Evolutionary conservation across 2,888 invertebrate genomes (phyloP).

Genomic region (Teinopalpus imperialis): DNA sequence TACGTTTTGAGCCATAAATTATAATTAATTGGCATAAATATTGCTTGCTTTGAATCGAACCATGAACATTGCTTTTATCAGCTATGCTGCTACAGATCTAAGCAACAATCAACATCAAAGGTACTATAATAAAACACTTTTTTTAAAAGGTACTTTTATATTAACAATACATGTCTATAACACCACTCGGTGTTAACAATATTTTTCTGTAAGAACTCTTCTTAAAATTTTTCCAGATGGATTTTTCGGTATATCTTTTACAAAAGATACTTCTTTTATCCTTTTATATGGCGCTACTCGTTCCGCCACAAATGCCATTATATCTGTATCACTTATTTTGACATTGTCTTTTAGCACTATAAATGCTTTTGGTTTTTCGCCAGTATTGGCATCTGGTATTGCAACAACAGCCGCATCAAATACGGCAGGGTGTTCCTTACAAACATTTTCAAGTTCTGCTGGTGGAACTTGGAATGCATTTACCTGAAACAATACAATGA

Average conservation of each 20-base stretch:
- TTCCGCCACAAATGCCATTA: slow-evolving; percentile 83
- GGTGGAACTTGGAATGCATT: slow-evolving; percentile 91
- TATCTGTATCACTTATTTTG: slow-evolving; percentile 73
- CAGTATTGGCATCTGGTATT: slow-evolving; percentile 84
- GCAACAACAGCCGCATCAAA: slow-evolving; percentile 93
- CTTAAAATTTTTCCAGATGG: slow-evolving; percentile 90
- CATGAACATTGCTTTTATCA: too few species aligned
- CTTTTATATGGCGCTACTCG: slow-evolving; percentile 90
- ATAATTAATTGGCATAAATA: too few species aligned
- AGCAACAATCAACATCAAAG: too few species aligned
- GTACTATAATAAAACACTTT: too few species aligned
- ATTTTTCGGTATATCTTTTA: slow-evolving; percentile 88
- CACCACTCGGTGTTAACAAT: too few species aligned
- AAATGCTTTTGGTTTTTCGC: slow-evolving; percentile 90
- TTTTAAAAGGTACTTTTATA: too few species aligned
- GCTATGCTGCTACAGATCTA: too few species aligned
- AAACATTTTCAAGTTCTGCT: slow-evolving; percentile 90
- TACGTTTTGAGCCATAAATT: too few species aligned
- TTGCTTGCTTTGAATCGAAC: too few species aligned
- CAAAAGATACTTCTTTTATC: slow-evolving; percentile 84
- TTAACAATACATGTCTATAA: too few species aligned
- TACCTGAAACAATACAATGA: slow-evolving; percentile 64
- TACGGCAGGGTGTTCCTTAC: slow-evolving; percentile 87
- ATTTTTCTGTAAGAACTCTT: slow-evolving; percentile 71
- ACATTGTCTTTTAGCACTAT: slow-evolving; percentile 80